Evolutionary conservation across 2,888 invertebrate genomes (phyloP).

Genomic region (Cephus nigrinus): DNA sequence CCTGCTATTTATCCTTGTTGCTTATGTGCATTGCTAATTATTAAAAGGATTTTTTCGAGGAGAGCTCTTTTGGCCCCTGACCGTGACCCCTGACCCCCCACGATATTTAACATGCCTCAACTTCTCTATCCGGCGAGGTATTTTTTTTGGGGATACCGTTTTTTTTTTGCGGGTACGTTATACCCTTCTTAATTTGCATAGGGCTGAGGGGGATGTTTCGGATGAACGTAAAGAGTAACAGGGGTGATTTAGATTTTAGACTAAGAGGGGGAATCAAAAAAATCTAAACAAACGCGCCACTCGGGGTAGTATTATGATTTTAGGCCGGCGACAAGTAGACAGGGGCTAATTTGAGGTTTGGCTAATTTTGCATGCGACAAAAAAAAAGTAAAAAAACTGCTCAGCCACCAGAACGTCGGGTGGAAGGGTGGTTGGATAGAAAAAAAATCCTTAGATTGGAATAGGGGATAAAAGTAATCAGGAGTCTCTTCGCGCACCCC

Average conservation of each 20-base stretch:
- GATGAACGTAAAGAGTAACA: slow-evolving; percentile 24
- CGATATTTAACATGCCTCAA: no score
- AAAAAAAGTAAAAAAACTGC: slow-evolving; percentile 35
- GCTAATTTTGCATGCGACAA: slow-evolving; percentile 53
- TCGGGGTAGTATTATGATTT: slow-evolving; percentile 26
- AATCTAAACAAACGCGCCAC: slow-evolving; percentile 43
- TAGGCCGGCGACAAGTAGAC: slow-evolving; percentile 18
- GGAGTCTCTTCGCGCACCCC: slow-evolving; percentile 18
- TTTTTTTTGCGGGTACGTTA: no score
- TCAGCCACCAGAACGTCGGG: neutral
- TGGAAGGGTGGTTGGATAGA: neutral
- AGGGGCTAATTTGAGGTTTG: slow-evolving; percentile 56
- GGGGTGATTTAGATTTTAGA: slow-evolving; percentile 8
- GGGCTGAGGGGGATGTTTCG: slow-evolving; percentile 30
- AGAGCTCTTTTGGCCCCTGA: no score
- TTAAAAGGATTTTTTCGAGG: no score
- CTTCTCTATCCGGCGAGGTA: no score
- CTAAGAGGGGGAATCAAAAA: slow-evolving; percentile 32
- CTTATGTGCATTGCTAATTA: no score
- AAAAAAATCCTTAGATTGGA: neutral
- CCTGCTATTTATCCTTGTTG: no score
- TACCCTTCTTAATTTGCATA: slow-evolving; percentile 39
- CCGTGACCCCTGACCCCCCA: no score
- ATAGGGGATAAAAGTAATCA: slow-evolving; percentile 20
- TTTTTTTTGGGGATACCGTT: no score